phyloP scores from a whole-genome alignment of 1,140 invertebrate species.

The Charaxes varanes region DNA sequence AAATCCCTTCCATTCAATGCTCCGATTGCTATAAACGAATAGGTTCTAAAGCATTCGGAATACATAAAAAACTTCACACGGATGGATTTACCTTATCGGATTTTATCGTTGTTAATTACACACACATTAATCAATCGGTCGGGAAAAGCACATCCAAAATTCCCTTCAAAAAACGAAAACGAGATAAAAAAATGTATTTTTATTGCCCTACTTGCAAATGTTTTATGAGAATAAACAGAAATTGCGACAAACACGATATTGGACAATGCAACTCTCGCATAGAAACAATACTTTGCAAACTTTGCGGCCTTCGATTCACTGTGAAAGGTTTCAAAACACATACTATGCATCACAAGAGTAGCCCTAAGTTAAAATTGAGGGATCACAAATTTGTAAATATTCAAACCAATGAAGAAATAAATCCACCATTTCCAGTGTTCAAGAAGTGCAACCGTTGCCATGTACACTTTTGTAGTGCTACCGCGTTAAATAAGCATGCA shows the following conservation, averaged over 20 bases:
- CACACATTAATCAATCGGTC: neutral
- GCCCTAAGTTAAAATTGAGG: slow-evolving; percentile 11
- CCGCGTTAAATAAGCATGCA: slow-evolving; percentile 12
- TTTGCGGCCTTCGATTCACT: slow-evolving; percentile 21
- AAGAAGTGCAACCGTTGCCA: slow-evolving; percentile 18
- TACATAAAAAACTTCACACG: slow-evolving; percentile 12
- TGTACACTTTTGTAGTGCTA: slow-evolving; percentile 10
- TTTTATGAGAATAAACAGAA: slow-evolving; percentile 7
- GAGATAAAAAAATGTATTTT: neutral
- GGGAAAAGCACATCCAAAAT: neutral
- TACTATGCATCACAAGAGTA: slow-evolving; percentile 7
- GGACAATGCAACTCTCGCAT: slow-evolving; percentile 4
- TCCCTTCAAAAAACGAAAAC: neutral
- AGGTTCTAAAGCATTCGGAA: slow-evolving; percentile 2
- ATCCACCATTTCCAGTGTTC: slow-evolving; percentile 20
- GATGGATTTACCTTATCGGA: slow-evolving; percentile 9
- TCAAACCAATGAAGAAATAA: slow-evolving; percentile 10
- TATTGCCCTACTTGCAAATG: slow-evolving; percentile 21
- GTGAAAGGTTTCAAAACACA: slow-evolving; percentile 11
- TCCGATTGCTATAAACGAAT: slow-evolving; percentile 16
- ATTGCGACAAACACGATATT: neutral
- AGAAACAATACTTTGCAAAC: slow-evolving; percentile 8
- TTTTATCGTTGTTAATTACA: slow-evolving; percentile 19
- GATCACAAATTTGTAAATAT: slow-evolving; percentile 18
- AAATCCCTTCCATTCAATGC: neutral